Conservation (phyloP, 2,113 vertebrate genomes). For the Planiliza haematocheilus region DNA sequence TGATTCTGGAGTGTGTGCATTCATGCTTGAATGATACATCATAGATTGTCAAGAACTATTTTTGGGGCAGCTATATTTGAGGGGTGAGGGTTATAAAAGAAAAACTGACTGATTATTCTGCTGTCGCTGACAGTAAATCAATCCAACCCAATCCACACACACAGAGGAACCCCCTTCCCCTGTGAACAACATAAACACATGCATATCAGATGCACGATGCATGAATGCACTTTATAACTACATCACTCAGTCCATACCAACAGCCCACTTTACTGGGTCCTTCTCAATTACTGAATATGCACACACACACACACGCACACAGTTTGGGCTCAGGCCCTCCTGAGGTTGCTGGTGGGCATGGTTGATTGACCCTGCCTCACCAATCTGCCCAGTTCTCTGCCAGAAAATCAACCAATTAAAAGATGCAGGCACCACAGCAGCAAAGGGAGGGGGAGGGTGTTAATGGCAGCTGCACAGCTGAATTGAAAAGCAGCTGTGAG, state of each 20-base stretch:
- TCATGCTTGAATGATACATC: constrained; percentile 22
- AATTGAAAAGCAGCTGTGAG: constrained; percentile 65
- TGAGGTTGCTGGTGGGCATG: constrained; percentile 67
- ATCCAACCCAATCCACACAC: constrained; percentile 23
- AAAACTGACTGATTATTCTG: constrained; percentile 54
- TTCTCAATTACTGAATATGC: constrained; percentile 41
- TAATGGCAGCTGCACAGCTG: constrained; percentile 54
- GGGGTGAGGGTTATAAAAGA: constrained; percentile 18
- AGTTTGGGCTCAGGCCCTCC: constrained; percentile 42
- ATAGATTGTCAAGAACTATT: constrained; percentile 30
- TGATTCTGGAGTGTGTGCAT: constrained; percentile 6
- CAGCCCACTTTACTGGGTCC: constrained; percentile 25
- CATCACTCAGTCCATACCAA: constrained; percentile 50
- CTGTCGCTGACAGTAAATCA: constrained; percentile 57
- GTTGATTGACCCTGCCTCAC: constrained; percentile 76
- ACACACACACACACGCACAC: constrained; percentile 5
- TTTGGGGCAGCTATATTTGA: constrained; percentile 31
- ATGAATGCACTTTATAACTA: constrained; percentile 54
- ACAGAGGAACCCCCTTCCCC: background rate
- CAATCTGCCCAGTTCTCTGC: constrained; percentile 71
- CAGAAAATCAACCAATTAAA: constrained; percentile 81
- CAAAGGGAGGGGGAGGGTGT: background rate
- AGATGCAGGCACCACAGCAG: constrained; percentile 64
- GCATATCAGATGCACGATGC: constrained; percentile 57
- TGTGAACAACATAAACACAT: constrained; percentile 43